Percentiles rank a stretch among this genome's conserved stretches.
phyloP scores from a whole-genome alignment of 2,113 vertebrate species.

The Actinemys pallida region DNA sequence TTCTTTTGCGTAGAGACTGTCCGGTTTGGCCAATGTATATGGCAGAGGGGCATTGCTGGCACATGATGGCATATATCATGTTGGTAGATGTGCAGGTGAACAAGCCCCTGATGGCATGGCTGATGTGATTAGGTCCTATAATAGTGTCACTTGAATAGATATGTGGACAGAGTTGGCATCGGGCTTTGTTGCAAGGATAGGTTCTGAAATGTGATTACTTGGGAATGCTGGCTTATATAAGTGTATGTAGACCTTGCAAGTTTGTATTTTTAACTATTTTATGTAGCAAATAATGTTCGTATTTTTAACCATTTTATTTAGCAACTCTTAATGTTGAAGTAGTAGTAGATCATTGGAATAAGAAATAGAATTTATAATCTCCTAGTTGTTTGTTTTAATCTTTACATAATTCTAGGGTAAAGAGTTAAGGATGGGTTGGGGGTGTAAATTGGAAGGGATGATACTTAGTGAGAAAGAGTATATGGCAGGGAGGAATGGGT shows the following conservation, averaged over 20 bases:
- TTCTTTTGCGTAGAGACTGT: too few relatives aligned
- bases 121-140: too few relatives aligned
- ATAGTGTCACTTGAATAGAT: too few relatives aligned
- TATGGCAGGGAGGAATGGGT: neutral
- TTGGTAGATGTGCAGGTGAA: too few relatives aligned
- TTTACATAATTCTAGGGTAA: neutral
- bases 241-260: neutral
- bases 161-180: too few relatives aligned
- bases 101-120: too few relatives aligned
- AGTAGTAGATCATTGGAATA: neutral
- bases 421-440: neutral
- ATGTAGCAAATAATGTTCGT: neutral
- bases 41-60: too few relatives aligned
- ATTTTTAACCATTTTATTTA: neutral
- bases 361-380: neutral
- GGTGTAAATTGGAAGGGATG: neutral
- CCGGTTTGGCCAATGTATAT: too few relatives aligned
- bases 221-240: neutral
- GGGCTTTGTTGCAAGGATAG: too few relatives aligned
- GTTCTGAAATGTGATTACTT: too few relatives aligned
- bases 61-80: too few relatives aligned
- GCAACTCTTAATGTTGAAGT: rapidly evolving
- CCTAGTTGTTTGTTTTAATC: neutral
- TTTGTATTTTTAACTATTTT: neutral
- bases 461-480: neutral